These are phyloP conservation scores for Tyria jacobaeae DNA, from an alignment of 2,888 invertebrate genomes.

Conservation along the genomic window DNA sequence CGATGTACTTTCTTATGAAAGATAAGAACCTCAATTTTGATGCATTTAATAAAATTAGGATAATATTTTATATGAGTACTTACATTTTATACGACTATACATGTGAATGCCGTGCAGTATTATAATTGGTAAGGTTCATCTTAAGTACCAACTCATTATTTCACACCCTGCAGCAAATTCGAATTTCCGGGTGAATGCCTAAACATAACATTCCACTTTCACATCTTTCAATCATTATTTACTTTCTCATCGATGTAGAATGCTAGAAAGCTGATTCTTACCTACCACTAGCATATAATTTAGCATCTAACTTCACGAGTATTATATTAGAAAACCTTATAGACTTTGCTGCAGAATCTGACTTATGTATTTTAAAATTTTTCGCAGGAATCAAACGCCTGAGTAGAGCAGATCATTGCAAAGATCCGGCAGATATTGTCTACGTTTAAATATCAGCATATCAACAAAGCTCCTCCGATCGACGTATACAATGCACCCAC, in stretches of 20 bases:
- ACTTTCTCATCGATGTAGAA: slow-evolving; percentile 69
- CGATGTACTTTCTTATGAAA: slow-evolving; percentile 79
- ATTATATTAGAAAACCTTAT: slow-evolving; percentile 49
- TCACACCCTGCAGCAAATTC: slow-evolving; percentile 62
- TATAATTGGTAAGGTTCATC: slow-evolving; percentile 68
- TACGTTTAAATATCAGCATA: slow-evolving; percentile 90
- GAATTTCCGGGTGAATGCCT: slow-evolving; percentile 57
- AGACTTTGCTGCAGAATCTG: slow-evolving; percentile 68
- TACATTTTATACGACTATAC: slow-evolving; percentile 81
- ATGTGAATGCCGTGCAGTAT: slow-evolving; percentile 78
- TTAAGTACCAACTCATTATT: slow-evolving; percentile 58
- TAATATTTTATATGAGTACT: slow-evolving; percentile 80
- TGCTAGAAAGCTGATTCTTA: slow-evolving; percentile 64
- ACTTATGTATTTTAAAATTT: slow-evolving; percentile 79
- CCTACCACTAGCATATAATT: slow-evolving; percentile 75
- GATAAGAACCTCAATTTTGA: slow-evolving; percentile 82
- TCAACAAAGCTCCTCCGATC: slow-evolving; percentile 81
- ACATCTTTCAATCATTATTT: slow-evolving; percentile 65
- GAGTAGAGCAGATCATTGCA: slow-evolving; percentile 95
- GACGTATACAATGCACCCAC: slow-evolving; percentile 80
- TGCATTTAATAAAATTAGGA: slow-evolving; percentile 80
- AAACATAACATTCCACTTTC: slow-evolving; percentile 64
- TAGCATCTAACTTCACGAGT: slow-evolving; percentile 68
- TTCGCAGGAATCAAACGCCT: slow-evolving; percentile 94
- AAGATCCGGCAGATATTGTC: slow-evolving; percentile 93